phyloP scores from a whole-genome alignment of 30 jellyfish, hydroid and myxozoan species.

The Hydractinia symbiolongicarpus region DNA sequence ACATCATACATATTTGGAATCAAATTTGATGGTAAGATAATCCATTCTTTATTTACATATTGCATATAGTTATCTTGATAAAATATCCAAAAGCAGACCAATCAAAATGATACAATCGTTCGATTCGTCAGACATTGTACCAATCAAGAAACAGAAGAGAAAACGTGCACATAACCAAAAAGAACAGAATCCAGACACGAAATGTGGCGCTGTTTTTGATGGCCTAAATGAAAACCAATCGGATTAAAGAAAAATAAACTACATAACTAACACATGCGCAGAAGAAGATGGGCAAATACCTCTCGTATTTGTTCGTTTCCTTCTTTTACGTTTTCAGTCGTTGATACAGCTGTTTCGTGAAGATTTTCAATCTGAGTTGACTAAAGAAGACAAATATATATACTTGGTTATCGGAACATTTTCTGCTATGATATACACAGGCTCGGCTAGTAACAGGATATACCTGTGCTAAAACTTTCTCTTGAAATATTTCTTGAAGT shows the following conservation, averaged over 20 bases:
- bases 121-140: conserved; percentile 51
- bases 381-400: conserved; percentile 12
- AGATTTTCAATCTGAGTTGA: conserved; percentile 67
- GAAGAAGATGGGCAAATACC: conserved; percentile 22
- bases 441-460: background rate
- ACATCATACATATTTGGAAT: too few relatives aligned
- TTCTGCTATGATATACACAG: background rate
- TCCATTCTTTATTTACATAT: too few relatives aligned
- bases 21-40: too few relatives aligned
- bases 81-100: too few relatives aligned
- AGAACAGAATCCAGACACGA: conserved; percentile 78
- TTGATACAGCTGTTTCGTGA: conserved; percentile 68
- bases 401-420: background rate
- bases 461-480: conserved; percentile 81
- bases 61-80: too few relatives aligned
- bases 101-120: too few relatives aligned
- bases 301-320: conserved; percentile 94
- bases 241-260: background rate
- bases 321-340: conserved; percentile 89
- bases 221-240: conserved; percentile 50
- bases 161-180: conserved; percentile 88
- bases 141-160: conserved; percentile 83
- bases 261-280: background rate
- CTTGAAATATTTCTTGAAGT: conserved; percentile 89
- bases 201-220: conserved; percentile 93